Evolutionary conservation across 1,140 invertebrate genomes (phyloP).

Genomic region (Ips nitidus): DNA sequence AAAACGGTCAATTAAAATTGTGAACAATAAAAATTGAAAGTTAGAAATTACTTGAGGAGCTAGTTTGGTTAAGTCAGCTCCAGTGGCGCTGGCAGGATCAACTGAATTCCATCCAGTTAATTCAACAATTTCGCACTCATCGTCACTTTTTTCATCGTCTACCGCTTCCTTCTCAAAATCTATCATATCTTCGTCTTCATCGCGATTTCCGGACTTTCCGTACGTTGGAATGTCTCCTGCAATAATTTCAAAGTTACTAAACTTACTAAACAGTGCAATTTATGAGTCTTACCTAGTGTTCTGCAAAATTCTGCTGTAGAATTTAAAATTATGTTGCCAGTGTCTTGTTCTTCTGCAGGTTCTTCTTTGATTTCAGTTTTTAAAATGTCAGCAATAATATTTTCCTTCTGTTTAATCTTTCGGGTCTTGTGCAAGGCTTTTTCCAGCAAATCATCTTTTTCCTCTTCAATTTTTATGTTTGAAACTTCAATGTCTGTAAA

Average conservation of each 20-base stretch:
- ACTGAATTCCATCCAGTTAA: conserved; percentile 55
- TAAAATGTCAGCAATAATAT: conserved; percentile 52
- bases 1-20: conserved; percentile 33
- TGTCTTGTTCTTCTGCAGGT: conserved; percentile 50
- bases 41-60: conserved; percentile 25
- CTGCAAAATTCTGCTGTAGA: conserved; percentile 96
- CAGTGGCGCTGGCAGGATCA: conserved; percentile 49
- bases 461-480: conserved; percentile 65
- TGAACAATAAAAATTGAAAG: conserved; percentile 2
- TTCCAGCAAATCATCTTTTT: conserved; percentile 76
- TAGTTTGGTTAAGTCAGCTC: conserved; percentile 19
- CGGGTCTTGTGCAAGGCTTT: conserved; percentile 73
- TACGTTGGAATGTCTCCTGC: conserved; percentile 88
- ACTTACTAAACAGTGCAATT: conserved; percentile 7
- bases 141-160: conserved; percentile 43
- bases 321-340: conserved; percentile 79
- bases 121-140: conserved; percentile 48
- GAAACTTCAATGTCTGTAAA: conserved; percentile 32
- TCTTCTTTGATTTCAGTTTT: conserved; percentile 54
- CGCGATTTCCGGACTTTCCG: conserved; percentile 83
- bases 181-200: conserved; percentile 82
- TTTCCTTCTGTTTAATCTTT: conserved; percentile 66
- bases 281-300: conserved; percentile 61
- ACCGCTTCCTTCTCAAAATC: conserved; percentile 47
- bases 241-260: conserved; percentile 3